These are phyloP conservation scores for Petrocephalus zakoni DNA, from an alignment of 2,113 vertebrate species.

Conservation along the genomic window DNA sequence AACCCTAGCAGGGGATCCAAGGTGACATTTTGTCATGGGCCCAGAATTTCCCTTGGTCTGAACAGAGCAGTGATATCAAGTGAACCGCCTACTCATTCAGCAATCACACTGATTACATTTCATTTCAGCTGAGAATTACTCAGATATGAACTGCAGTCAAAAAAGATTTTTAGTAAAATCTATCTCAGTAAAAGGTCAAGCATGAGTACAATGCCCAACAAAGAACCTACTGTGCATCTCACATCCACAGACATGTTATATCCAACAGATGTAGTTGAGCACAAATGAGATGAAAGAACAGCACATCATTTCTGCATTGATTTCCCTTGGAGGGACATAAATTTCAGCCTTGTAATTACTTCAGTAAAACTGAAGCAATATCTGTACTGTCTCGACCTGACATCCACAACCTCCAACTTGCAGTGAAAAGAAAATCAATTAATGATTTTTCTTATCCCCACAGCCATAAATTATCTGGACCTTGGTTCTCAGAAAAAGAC, in stretches of 20 bases:
- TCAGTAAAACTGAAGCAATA: constrained; percentile 7
- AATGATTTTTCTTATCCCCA: constrained; percentile 30
- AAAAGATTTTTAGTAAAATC: background rate
- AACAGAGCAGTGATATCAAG: background rate
- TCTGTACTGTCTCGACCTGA: constrained; percentile 7
- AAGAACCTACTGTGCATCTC: background rate
- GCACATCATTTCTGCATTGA: constrained; percentile 21
- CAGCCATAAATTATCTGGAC: constrained; percentile 35
- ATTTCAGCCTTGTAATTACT: constrained; percentile 26
- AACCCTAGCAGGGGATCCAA: background rate
- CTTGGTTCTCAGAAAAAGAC: constrained; percentile 1
- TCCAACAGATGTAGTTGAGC: background rate
- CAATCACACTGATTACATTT: background rate
- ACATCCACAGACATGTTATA: background rate
- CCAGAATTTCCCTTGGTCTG: background rate
- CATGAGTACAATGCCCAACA: background rate
- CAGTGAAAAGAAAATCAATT: constrained; percentile 26
- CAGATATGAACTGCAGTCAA: background rate
- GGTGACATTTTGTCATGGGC: background rate
- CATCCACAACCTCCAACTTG: constrained; percentile 1
- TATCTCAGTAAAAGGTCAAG: background rate
- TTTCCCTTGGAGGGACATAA: constrained; percentile 17
- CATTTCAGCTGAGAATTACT: background rate
- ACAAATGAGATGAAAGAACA: background rate
- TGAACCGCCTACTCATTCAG: background rate